Percentiles rank a stretch among this genome's conserved stretches.
phyloP scores from a whole-genome alignment of 2,888 invertebrate species.

The Brachyptera risi region DNA sequence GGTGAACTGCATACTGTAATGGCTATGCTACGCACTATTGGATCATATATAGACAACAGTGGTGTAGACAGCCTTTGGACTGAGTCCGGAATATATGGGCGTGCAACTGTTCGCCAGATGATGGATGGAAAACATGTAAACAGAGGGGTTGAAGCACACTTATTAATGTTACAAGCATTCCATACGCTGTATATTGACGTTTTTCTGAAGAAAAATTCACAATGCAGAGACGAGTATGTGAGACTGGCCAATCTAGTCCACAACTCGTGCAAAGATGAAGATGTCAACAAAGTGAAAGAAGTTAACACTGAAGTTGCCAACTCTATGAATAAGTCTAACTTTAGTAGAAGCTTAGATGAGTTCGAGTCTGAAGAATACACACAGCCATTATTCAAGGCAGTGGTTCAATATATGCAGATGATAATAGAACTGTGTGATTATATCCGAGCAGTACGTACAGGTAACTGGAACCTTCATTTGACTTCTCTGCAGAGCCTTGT shows the following conservation, averaged over 20 bases:
- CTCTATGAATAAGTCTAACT: too few relatives aligned
- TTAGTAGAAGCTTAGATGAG: too few relatives aligned
- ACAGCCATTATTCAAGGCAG: constrained; percentile 1
- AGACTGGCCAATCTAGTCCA: too few relatives aligned
- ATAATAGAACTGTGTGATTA: not conserved
- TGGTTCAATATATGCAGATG: constrained; percentile 18
- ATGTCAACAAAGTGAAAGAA: too few relatives aligned
- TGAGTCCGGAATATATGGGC: not conserved
- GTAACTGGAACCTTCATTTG: constrained; percentile 16
- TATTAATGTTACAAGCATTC: not conserved
- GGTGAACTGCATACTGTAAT: constrained; percentile 24
- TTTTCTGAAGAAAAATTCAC: not conserved
- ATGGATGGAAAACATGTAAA: constrained; percentile 8
- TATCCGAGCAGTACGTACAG: not conserved
- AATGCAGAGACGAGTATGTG: too few relatives aligned
- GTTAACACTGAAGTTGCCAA: not conserved
- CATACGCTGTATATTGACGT: not conserved
- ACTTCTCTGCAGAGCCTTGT: not conserved
- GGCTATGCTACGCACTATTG: constrained; percentile 9
- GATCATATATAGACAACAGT: not conserved
- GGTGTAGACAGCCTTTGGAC: too few relatives aligned
- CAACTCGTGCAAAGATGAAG: too few relatives aligned
- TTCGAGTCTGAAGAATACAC: not conserved
- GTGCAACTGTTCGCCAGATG: constrained; percentile 1
- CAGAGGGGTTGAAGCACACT: not conserved